Percentiles rank a stretch among this genome's conserved stretches.
Conservation (phyloP, 1,140 invertebrate species). For the Drosophila lacteicornis region DNA sequence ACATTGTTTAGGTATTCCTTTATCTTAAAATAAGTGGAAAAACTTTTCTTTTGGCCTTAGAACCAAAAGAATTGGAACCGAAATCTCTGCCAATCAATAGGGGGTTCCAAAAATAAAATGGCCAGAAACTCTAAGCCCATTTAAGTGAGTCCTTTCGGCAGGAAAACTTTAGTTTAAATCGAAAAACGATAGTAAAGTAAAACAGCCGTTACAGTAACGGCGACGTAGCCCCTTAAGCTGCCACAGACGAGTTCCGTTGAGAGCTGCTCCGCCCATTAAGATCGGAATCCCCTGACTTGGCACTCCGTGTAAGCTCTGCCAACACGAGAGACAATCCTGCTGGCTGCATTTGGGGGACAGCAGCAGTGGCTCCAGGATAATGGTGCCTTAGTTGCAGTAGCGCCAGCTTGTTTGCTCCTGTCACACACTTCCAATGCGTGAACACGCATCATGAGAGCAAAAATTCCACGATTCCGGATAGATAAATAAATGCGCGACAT, state of each 20-base stretch:
- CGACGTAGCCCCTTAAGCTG: conserved; percentile 8
- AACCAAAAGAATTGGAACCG: background rate
- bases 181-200: conserved; percentile 1
- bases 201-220: background rate
- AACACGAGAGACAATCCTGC: conserved; percentile 46
- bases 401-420: conserved; percentile 41
- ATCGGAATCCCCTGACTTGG: conserved; percentile 23
- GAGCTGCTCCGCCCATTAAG: conserved; percentile 17
- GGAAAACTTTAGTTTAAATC: conserved; percentile 2
- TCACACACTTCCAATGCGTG: conserved; percentile 55
- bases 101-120: background rate
- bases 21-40: background rate
- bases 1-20: background rate
- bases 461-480: conserved; percentile 55
- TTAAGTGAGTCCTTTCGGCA: background rate
- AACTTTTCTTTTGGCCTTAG: background rate
- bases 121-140: conserved; percentile 7
- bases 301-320: conserved; percentile 51
- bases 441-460: conserved; percentile 51
- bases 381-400: conserved; percentile 23
- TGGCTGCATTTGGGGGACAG: conserved; percentile 22
- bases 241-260: background rate
- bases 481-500: conserved; percentile 56
- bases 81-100: background rate
- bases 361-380: conserved; percentile 14